Evolutionary conservation across 2,888 invertebrate species (phyloP), one percentile per base, ranked within the genome.

Genomic region (Synergus umbraculus): DNA sequence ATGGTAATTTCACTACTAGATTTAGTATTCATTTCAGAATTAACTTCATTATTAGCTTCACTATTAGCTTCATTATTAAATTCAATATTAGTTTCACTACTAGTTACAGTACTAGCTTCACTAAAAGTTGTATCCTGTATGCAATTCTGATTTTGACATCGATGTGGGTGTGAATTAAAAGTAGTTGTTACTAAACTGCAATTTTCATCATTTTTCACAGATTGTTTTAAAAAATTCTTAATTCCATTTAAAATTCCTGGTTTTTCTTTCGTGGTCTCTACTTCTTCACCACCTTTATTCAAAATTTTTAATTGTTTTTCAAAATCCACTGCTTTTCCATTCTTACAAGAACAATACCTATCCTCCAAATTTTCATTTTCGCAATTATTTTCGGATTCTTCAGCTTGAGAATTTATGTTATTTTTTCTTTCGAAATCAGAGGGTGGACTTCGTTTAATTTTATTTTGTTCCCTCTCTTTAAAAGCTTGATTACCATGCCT

Each of bases 211-310:
- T n/a, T 4, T n/a, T 49, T 41, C 8, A 18, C 49, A 76, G 54
- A 46, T 65, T 65, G 12, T 58, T 64, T 65, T 46, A 54, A 63
- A 49, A 46, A 60, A 44, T 81, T 22, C 41, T 37, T 44, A 41
- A 78, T 78, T 69, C 41, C 58, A 29, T 44, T 67, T 8, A 60
- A 46, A 18, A 60, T 3, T 22, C 22, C 54, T 22, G 54, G 54
- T 18, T 5, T 44, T 64, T 64, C 76, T 9, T 54, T 67, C n/a
- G 44, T 76, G 9, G 22, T 77, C 8, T 66, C 67, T 78, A 46
- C 22, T 76, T 41, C n/a, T 44, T 76, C 41, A 64, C 18, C 49
- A 15, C 58, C 5, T 66, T 80, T 80, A 41, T 80, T 76, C 4
- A 73, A 54, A 54, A 58, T n/a, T 37, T 73, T n/a, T 9, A 73